These are phyloP conservation scores for Phanerotoma sp. DNA, from an alignment of 2,888 invertebrate genomes.

Conservation along the genomic window DNA sequence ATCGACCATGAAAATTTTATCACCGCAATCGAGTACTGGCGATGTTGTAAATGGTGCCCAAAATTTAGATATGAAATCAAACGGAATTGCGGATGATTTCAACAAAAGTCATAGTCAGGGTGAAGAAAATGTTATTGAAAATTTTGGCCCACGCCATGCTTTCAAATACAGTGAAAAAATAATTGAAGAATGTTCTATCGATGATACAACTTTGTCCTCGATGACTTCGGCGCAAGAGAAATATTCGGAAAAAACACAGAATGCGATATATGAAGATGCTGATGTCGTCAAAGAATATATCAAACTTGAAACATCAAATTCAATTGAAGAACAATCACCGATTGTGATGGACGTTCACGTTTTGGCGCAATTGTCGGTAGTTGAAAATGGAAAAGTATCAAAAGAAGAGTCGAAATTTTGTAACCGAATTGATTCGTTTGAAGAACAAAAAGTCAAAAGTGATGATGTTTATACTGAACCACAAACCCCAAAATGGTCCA, in stretches of 20 bases:
- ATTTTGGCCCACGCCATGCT: slow-evolving; percentile 36
- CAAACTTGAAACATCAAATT: slow-evolving; percentile 4
- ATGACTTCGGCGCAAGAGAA: slow-evolving; percentile 34
- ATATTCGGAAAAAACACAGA: slow-evolving; percentile 22
- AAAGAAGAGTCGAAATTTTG: slow-evolving; percentile 3
- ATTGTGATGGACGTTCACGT: neutral
- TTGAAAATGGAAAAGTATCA: slow-evolving; percentile 4
- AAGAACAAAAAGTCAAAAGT: slow-evolving; percentile 7
- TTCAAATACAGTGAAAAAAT: slow-evolving; percentile 47
- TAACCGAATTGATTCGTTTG: slow-evolving; percentile 7
- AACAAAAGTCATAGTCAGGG: slow-evolving; percentile 32
- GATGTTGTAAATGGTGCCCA: slow-evolving; percentile 59
- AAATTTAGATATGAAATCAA: slow-evolving; percentile 35
- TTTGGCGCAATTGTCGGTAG: neutral
- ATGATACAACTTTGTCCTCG: slow-evolving; percentile 58
- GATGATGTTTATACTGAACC: neutral
- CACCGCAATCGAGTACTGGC: slow-evolving; percentile 64
- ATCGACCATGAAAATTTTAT: slow-evolving; percentile 62
- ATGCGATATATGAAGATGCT: slow-evolving; percentile 30
- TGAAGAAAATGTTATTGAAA: slow-evolving; percentile 38
- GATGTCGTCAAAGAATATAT: slow-evolving; percentile 26
- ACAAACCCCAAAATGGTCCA: neutral
- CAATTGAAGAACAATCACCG: slow-evolving; percentile 1
- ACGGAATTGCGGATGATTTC: slow-evolving; percentile 39
- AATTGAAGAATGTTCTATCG: slow-evolving; percentile 60